A percentile compares a stretch with the other conserved stretches of the same genome.
Evolutionary conservation across 2,113 vertebrate genomes (phyloP).

Genomic region (Cyrtonyx montezumae): DNA sequence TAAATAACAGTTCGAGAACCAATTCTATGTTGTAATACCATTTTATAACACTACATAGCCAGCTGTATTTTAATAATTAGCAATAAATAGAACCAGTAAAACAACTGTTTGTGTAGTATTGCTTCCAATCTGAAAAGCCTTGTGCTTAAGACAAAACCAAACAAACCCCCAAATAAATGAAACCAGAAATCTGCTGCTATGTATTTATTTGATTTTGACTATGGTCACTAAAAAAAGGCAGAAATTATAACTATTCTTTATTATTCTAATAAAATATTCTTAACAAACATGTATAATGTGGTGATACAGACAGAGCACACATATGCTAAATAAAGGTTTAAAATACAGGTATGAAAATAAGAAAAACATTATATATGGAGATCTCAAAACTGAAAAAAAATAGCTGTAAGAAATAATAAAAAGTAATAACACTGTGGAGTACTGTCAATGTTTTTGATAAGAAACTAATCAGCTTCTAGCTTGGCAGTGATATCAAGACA

Average conservation of each 20-base stretch:
- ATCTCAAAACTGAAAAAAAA: background rate
- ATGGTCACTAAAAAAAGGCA: background rate
- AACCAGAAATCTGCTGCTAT: background rate
- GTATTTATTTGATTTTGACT: background rate
- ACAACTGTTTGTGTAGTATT: background rate
- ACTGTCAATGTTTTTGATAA: background rate
- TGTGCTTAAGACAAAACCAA: background rate
- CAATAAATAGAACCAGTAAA: background rate
- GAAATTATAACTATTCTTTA: background rate
- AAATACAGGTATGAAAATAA: background rate
- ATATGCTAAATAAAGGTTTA: background rate
- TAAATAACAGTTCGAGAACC: background rate
- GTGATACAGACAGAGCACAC: background rate
- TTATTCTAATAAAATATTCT: background rate
- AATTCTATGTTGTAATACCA: background rate
- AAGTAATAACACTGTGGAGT: background rate
- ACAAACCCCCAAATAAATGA: background rate
- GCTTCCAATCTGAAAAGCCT: background rate
- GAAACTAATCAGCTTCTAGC: background rate
- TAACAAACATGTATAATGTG: background rate
- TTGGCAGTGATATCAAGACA: background rate
- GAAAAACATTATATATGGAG: background rate
- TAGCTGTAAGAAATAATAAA: background rate
- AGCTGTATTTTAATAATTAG: background rate
- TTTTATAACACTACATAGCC: background rate